These are phyloP conservation scores for Rhyacophila evoluta DNA, from an alignment of 2,888 invertebrate genomes.

Conservation along the genomic window DNA sequence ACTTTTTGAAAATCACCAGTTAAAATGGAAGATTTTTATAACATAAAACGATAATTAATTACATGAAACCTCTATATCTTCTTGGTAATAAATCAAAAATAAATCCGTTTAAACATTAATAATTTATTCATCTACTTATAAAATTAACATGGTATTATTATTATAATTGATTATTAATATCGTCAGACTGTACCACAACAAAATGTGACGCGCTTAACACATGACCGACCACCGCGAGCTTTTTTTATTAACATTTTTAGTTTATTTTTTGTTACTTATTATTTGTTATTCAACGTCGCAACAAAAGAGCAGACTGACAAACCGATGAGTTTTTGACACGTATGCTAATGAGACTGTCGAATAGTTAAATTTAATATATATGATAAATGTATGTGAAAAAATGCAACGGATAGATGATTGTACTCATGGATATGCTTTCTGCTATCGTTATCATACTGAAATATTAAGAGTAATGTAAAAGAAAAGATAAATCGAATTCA, in stretches of 20 bases:
- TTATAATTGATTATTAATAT: background rate
- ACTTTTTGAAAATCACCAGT: no score
- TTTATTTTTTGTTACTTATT: background rate
- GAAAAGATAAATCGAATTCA: no score
- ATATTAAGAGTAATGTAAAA: no score
- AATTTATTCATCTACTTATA: no score
- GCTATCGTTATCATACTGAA: no score
- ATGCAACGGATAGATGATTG: background rate
- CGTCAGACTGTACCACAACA: conserved; percentile 17
- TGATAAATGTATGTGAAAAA: background rate
- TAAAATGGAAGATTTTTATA: no score
- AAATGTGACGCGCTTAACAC: conserved; percentile 43
- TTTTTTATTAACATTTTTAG: background rate
- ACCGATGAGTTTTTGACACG: conserved; percentile 12
- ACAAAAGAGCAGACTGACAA: conserved; percentile 1
- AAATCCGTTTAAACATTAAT: no score
- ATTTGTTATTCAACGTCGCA: conserved; percentile 18
- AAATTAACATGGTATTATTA: no score
- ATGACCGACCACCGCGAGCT: conserved; percentile 28
- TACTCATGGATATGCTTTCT: no score
- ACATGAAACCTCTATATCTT: no score
- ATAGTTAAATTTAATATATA: background rate
- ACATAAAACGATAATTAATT: no score
- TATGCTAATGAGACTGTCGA: conserved; percentile 18
- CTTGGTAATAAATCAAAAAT: no score